Evolutionary conservation across 2,888 invertebrate species (phyloP), one percentile per base, ranked within the genome.

Genomic region (Nebria brevicollis): DNA sequence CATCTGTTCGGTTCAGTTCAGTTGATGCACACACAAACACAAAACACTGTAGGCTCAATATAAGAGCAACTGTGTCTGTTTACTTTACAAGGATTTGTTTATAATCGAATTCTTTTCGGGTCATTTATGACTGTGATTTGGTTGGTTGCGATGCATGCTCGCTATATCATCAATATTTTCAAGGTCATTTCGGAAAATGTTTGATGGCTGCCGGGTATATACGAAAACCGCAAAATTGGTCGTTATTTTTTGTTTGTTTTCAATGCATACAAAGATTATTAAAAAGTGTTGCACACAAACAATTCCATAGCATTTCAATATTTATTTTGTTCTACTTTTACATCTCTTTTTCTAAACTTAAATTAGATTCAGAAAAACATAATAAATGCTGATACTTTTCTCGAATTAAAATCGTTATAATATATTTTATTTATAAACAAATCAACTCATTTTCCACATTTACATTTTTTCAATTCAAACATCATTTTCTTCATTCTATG

Each of bases 41-140:
- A 34, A 34, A 34, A 34, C 34, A 34, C 1, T 34, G 7, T 54
- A 2, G 54, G 4, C 54, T 7, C 54, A 54, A 54, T 54, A 54
- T 54, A 54, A 54, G 54, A 54, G 54, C 13, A 54, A 54, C 54
- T 54, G 4, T 54, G 54, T 54, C 2, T 54, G 54, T 54, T 8
- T 54, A 13, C 13, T 76, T 76, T 76, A 66, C 66, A 54, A 34
- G 77, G 77, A 77, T 68, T 54, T 54, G 76, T 43, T 54, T 70
- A 43, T 77, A 77, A 77, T 77, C 77, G 77, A 77, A 77, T 77
- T 70, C 77, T 68, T 20, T 77, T 42, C 77, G 77, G 70, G 77
- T 77, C 70, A 77, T 77, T 70, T 42, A 43, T 68, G 68, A 66
- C 66, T 66, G 54, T 54, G 54, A 54, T 54, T 54, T 54, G 4